Base-by-base conservation (phyloP, 2,113 vertebrate genomes). In the Butastur rufipennis region DNA sequence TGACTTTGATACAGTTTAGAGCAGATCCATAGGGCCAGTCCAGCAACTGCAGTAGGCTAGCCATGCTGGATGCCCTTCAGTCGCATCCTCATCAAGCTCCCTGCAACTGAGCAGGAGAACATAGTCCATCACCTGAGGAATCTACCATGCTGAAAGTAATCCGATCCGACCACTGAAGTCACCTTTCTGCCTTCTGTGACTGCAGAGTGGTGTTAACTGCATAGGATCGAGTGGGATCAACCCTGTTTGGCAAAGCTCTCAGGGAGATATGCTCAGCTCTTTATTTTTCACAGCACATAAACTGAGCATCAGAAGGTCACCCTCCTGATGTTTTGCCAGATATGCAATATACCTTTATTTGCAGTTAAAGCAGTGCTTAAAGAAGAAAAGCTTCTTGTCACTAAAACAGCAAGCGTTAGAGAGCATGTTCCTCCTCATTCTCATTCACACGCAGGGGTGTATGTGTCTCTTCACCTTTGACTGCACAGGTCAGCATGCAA, bases 261-360 rank as follows among this genome's bases (percentile, higher is more conserved):
- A 0, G 7, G 61, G 61, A 63, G 68, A 71, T 1, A 36, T 6
- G 84, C 78, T 91, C 66, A 42, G 87, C 94, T 68, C 78, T 91
- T 87, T 66, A 56, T 66, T 83, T 92, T 78, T 70, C 92, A 81
- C 90, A 92, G 96, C 11, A 7, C 94, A 93, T 79, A 84, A 93
- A 91, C 48, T 3, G 22, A 18, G 58, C 73, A 38, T 3, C 0
- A 1, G 56, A 94, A 95, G 93, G 93, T 94, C 86, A 94, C 70
- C 66, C 95, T 66, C 93, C 77, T 94, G 94, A 70, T 58, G 78
- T 71, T 80, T 52, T 93, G 93, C 89, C 94, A 95, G 91, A 27
- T 61, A 87, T 18, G 86, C 86, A 88, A 85, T 91, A 79, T 58
- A 93, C 82, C 89, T 83, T 81, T 80, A 86, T 82, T 81, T 94